Evolutionary conservation across 2,888 invertebrate species (phyloP).

Genomic region (Proisotoma minuta): DNA sequence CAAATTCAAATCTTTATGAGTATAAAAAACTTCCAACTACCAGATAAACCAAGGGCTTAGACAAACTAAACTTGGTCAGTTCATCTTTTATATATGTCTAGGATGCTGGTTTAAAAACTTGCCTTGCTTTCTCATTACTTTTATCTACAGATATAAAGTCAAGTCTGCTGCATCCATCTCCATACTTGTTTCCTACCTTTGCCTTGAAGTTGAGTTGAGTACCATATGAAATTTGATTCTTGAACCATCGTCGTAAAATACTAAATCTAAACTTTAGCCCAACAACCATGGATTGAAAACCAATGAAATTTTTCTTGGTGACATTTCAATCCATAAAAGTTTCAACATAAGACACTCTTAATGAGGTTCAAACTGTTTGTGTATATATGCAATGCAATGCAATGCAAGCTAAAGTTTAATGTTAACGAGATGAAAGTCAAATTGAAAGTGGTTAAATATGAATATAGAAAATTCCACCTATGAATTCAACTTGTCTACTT

Average conservation of each 20-base stretch:
- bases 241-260: background rate
- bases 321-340: background rate
- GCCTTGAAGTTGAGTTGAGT: too few relatives aligned
- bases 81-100: too few relatives aligned
- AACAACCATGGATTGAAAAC: slow-evolving; percentile 4
- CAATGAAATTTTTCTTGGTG: slow-evolving; percentile 4
- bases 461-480: background rate
- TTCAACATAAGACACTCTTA: background rate
- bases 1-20: background rate
- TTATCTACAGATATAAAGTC: too few relatives aligned
- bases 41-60: background rate
- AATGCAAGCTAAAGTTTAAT: background rate
- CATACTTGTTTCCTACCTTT: too few relatives aligned
- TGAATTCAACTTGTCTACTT: too few relatives aligned
- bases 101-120: too few relatives aligned
- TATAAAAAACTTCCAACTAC: too few relatives aligned
- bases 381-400: background rate
- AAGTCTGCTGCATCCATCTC: too few relatives aligned
- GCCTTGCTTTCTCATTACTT: too few relatives aligned
- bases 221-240: slow-evolving; percentile 18
- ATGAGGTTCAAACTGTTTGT: background rate
- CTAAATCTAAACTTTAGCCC: background rate
- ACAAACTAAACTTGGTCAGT: too few relatives aligned
- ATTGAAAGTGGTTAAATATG: background rate
- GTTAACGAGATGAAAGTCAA: background rate